phyloP scores from a whole-genome alignment of 2,113 vertebrate genomes.

The Dolichotis patagonum region DNA sequence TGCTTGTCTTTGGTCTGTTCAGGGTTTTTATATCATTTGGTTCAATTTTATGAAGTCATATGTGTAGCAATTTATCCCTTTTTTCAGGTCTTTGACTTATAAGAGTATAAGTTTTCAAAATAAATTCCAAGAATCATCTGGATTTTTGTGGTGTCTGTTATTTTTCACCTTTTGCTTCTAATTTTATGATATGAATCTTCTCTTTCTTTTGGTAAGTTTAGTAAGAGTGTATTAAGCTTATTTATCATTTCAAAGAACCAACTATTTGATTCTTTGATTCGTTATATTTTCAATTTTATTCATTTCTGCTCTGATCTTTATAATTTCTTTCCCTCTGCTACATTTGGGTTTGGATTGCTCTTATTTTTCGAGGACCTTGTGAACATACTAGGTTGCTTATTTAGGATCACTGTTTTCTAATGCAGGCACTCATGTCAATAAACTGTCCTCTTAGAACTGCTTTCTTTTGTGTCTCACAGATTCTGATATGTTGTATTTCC shows the following conservation, averaged over 20 bases:
- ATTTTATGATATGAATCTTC: not conserved
- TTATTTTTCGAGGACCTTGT: not conserved
- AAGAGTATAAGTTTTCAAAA: not conserved
- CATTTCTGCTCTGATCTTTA: not conserved
- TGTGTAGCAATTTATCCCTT: not conserved
- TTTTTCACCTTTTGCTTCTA: not conserved
- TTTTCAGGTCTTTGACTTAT: not conserved
- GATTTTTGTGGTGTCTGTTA: not conserved
- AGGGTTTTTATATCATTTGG: not conserved
- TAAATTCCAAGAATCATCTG: not conserved
- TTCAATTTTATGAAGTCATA: not conserved
- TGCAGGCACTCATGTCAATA: not conserved
- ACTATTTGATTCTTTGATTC: not conserved
- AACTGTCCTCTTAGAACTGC: not conserved
- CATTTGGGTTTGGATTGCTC: not conserved
- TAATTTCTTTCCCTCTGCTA: not conserved
- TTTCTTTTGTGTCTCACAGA: not conserved
- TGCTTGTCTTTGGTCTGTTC: not conserved
- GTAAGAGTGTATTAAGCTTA: not conserved
- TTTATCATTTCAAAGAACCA: not conserved
- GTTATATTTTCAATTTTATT: not conserved
- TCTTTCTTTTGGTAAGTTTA: not conserved
- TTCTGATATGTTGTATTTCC: not conserved
- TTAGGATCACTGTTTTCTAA: not conserved
- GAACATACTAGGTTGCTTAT: not conserved